A percentile compares a stretch with the other conserved stretches of the same genome.
Conservation (phyloP, 35 echinoderm and acorn worm genomes). For the Stichopus chloronotus region DNA sequence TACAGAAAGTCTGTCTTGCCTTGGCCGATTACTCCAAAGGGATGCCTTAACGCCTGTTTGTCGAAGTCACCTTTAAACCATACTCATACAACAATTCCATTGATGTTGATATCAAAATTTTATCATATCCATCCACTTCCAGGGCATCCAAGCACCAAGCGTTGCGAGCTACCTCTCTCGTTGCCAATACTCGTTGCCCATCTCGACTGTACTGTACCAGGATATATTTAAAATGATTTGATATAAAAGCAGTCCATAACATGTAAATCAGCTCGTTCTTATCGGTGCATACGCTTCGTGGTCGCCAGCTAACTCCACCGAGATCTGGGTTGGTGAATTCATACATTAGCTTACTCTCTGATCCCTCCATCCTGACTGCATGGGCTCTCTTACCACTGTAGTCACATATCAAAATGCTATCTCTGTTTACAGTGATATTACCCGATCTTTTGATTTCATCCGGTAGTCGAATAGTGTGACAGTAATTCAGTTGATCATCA, state of each 20-base stretch:
- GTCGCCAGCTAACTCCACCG: background rate
- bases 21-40: too few relatives aligned
- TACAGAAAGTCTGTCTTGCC: too few relatives aligned
- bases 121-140: background rate
- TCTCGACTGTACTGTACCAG: conserved; percentile 17
- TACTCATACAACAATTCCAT: background rate
- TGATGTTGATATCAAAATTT: background rate
- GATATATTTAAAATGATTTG: background rate
- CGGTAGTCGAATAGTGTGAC: background rate
- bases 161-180: background rate
- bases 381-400: background rate
- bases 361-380: background rate
- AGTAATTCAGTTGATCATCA: background rate
- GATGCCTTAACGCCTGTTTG: background rate
- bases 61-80: background rate
- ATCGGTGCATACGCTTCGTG: background rate
- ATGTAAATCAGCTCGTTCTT: background rate
- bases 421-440: background rate
- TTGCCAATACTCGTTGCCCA: background rate
- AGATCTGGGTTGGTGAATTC: background rate
- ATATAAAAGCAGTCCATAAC: background rate
- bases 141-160: background rate
- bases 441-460: background rate
- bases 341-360: background rate
- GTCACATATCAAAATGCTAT: background rate